A percentile compares a stretch with the other conserved stretches of the same genome.
These are phyloP conservation scores for Agapornis roseicollis DNA, from an alignment of 2,113 vertebrate species.

Conservation along the genomic window DNA sequence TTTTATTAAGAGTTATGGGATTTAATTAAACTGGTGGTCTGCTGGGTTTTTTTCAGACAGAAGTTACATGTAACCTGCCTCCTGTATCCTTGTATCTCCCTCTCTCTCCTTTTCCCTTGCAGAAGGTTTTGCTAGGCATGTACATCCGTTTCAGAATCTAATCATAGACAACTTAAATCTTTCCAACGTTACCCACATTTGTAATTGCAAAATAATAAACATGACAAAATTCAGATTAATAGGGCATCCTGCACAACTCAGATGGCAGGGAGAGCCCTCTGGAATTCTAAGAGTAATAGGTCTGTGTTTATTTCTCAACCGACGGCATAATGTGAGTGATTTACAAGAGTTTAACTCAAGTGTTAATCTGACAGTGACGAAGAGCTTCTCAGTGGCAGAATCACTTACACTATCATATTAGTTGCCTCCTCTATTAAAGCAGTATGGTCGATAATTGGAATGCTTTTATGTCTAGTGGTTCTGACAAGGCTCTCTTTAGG, in stretches of 20 bases:
- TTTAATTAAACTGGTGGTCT: conserved; percentile 20
- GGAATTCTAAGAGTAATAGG: conserved; percentile 75
- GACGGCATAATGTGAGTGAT: conserved; percentile 80
- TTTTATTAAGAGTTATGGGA: not conserved
- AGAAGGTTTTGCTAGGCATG: not conserved
- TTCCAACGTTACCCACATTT: conserved; percentile 5
- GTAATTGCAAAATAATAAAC: conserved; percentile 73
- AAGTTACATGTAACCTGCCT: not conserved
- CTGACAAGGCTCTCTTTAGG: conserved; percentile 87
- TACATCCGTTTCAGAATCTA: conserved; percentile 37
- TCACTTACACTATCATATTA: conserved; percentile 84
- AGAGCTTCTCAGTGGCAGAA: conserved; percentile 80
- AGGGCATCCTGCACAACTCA: conserved; percentile 46
- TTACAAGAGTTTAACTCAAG: conserved; percentile 86
- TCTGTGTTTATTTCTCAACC: conserved; percentile 79
- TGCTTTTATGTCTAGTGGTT: conserved; percentile 90
- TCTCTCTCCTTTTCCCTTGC: not conserved
- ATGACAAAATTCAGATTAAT: conserved; percentile 71
- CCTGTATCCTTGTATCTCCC: not conserved
- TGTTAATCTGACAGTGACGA: conserved; percentile 87
- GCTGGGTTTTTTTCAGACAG: conserved; percentile 15
- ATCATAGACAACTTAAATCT: conserved; percentile 61
- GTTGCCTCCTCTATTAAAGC: conserved; percentile 82
- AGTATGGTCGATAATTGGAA: conserved; percentile 91
- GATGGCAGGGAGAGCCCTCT: conserved; percentile 60